A percentile compares a stretch with the other conserved stretches of the same genome.
These are phyloP conservation scores for Lasioglossum pauxillum DNA, from an alignment of 2,888 invertebrate species.

Conservation along the genomic window DNA sequence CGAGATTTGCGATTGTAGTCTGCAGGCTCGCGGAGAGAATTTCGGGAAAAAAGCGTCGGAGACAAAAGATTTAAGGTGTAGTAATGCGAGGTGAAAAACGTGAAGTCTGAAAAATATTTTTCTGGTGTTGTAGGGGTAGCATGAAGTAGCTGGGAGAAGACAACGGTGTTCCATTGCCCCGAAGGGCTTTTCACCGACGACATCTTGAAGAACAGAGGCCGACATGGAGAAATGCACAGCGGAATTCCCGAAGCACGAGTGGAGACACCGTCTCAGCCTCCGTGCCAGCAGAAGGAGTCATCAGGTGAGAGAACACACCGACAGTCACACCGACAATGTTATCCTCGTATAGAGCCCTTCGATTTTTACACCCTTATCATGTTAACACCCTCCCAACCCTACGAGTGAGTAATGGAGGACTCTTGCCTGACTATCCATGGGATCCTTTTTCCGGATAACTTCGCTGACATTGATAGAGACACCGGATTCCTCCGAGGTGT, in stretches of 20 bases:
- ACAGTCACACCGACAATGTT: neutral
- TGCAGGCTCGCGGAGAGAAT: neutral
- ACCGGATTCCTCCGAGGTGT: neutral
- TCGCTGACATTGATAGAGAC: neutral
- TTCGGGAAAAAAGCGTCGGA: neutral
- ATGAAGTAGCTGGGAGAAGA: conserved; percentile 66
- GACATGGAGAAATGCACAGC: conserved; percentile 86
- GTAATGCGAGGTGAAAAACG: neutral
- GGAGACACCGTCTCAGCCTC: conserved; percentile 91
- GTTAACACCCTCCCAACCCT: neutral
- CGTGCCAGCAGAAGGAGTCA: conserved; percentile 89
- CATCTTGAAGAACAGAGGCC: conserved; percentile 20
- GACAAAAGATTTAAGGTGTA: neutral
- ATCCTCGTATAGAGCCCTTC: neutral
- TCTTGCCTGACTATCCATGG: neutral
- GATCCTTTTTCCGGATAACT: neutral
- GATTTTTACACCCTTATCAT: conserved; percentile 11
- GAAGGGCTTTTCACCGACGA: conserved; percentile 50
- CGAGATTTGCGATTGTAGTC: neutral
- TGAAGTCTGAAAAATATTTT: conserved; percentile 22
- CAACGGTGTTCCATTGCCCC: conserved; percentile 45
- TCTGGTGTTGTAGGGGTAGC: conserved; percentile 61
- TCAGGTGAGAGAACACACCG: conserved; percentile 82
- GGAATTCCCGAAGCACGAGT: conserved; percentile 89
- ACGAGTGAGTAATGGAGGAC: neutral